Conservation (phyloP, 2,888 invertebrate genomes). For the Chirona hameri region DNA sequence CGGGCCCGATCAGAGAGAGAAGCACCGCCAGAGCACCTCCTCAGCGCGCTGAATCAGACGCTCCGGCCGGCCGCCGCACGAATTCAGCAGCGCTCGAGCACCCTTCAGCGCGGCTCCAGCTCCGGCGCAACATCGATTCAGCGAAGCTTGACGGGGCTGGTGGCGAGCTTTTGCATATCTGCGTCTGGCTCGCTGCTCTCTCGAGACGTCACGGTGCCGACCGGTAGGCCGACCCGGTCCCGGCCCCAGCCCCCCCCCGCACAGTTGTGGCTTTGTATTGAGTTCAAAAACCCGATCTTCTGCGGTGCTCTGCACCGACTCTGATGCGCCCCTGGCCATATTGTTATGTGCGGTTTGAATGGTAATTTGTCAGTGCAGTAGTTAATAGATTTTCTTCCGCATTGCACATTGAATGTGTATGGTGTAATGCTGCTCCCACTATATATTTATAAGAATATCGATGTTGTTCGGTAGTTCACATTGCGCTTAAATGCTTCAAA, state of each 20-base stretch:
- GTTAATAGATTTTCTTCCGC: too few relatives aligned
- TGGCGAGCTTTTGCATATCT: neutral
- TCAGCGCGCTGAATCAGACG: conserved; percentile 11
- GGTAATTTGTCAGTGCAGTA: too few relatives aligned
- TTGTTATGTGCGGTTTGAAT: too few relatives aligned
- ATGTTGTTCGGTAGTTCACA: too few relatives aligned
- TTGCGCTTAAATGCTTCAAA: too few relatives aligned
- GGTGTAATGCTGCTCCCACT: too few relatives aligned
- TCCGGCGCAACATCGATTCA: conserved; percentile 1
- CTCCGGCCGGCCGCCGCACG: neutral
- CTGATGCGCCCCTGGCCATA: too few relatives aligned
- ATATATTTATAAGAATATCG: too few relatives aligned
- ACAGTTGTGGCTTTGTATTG: neutral
- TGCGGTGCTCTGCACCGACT: too few relatives aligned
- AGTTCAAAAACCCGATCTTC: neutral
- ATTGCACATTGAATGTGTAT: too few relatives aligned
- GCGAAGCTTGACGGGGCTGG: neutral
- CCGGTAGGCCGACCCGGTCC: too few relatives aligned
- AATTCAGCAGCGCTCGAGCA: neutral
- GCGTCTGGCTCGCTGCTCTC: neutral
- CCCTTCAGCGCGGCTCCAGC: neutral
- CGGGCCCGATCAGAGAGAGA: conserved; percentile 26
- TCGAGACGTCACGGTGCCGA: neutral
- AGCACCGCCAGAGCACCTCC: neutral
- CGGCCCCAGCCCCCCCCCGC: neutral